Evolutionary conservation across 2,888 invertebrate species (phyloP).

Genomic region (Acleris cristana): DNA sequence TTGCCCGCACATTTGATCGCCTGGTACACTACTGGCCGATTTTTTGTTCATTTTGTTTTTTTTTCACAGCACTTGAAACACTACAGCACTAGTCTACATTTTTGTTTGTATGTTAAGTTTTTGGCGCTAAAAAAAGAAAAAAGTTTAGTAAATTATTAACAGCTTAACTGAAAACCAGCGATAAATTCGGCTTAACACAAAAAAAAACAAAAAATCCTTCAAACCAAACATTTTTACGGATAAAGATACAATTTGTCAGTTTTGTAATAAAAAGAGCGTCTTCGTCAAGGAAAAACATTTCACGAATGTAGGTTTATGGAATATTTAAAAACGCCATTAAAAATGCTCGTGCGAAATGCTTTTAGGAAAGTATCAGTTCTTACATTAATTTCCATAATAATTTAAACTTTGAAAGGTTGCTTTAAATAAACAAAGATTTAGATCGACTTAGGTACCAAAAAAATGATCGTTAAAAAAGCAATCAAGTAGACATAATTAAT

Average conservation of each 20-base stretch:
- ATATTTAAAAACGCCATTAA: slow-evolving; percentile 10
- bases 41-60: slow-evolving; percentile 64
- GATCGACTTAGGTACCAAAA: too few species aligned
- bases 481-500: too few species aligned
- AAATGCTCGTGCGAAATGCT: slow-evolving; percentile 1
- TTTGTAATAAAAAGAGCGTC: not conserved
- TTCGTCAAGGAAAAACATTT: slow-evolving; percentile 1
- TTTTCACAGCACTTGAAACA: slow-evolving; percentile 43
- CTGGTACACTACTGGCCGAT: slow-evolving; percentile 53
- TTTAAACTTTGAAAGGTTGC: too few species aligned
- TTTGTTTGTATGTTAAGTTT: slow-evolving; percentile 23
- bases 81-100: slow-evolving; percentile 33
- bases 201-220: not conserved
- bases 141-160: not conserved
- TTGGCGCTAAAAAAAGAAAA: slow-evolving; percentile 7
- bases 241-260: not conserved
- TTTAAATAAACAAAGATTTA: too few species aligned
- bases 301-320: slow-evolving; percentile 7
- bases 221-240: not conserved
- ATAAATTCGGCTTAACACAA: slow-evolving; percentile 4
- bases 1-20: slow-evolving; percentile 70
- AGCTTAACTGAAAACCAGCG: not conserved
- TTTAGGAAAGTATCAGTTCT: slow-evolving; percentile 8
- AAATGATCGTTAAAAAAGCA: too few species aligned
- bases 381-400: not conserved